Evolutionary conservation across 2,888 invertebrate species (phyloP), one percentile per base, ranked within the genome.

Genomic region (Eumerus sabulonum): DNA sequence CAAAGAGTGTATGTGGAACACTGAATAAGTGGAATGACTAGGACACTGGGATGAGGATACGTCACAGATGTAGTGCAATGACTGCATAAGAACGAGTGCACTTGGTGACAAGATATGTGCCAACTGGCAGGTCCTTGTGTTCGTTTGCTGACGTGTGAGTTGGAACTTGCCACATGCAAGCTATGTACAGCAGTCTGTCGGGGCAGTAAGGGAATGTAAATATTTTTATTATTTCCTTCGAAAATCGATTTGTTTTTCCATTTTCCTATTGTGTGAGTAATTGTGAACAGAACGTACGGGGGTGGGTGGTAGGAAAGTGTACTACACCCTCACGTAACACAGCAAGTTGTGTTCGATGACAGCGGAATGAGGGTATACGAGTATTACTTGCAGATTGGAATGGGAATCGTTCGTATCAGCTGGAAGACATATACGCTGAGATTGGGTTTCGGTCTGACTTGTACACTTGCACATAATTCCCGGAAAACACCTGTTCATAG

Each of bases 61-160:
- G 45, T 66, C 38, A 60, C 54, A 71, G 62, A 71, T 51, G 42
- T 60, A 62, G 76, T 36, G 76, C 72, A 77, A 72, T 62, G 76
- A 77, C 76, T 72, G 66, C 67, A 77, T 42, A 48, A 71, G 70
- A 51, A 13, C n/a, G 53, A 38, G 14, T n/a, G n/a, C 35, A 66
- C 66, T 66, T 66, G 62, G 35, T 9, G 35, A 40, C 12, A 19
- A 50, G 67, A 77, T 72, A 42, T 77, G 47, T 72, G 76, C 76
- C 76, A 77, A 72, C 27, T 27, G 27, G 27, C 27, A 27, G 27
- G 67, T 72, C 76, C 72, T 77, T 66, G 45, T 60, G 27, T 13
- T 27, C 7, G 7, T 27, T 27, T 27, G 27, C 27, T 27, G 27
- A 7, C 27, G 27, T 27, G 27, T 40, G 40, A 40, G 11, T 40